phyloP scores from a whole-genome alignment of 2,113 vertebrate species.

The Tachycineta bicolor region DNA sequence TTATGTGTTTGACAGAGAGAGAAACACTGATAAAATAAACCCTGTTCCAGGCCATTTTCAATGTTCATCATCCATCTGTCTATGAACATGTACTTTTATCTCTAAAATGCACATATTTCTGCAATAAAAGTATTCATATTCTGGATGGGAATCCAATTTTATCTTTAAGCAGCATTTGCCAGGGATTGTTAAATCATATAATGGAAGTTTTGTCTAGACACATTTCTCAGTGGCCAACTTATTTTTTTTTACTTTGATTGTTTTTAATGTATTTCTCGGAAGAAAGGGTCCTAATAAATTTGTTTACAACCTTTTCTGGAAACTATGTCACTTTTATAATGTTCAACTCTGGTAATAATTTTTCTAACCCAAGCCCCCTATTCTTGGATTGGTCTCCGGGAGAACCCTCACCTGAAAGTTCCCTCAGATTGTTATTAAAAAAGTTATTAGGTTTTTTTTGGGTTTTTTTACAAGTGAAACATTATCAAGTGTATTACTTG shows the following conservation, averaged over 20 bases:
- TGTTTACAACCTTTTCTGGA: constrained; percentile 53
- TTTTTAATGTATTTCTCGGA: constrained; percentile 50
- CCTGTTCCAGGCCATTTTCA: not conserved
- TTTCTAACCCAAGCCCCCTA: not conserved
- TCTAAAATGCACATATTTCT: not conserved
- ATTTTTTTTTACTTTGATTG: not conserved
- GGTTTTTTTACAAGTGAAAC: not conserved
- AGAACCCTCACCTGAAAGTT: not conserved
- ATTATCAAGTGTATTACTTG: constrained; percentile 5
- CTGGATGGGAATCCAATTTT: constrained; percentile 34
- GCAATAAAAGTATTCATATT: constrained; percentile 31
- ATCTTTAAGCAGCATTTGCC: constrained; percentile 37
- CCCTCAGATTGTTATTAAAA: not conserved
- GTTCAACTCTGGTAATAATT: not conserved
- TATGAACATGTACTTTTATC: not conserved
- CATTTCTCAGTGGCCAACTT: constrained; percentile 1
- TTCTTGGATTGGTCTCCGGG: not conserved
- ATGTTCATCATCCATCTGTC: not conserved
- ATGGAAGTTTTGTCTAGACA: constrained; percentile 62
- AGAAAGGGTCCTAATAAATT: constrained; percentile 35
- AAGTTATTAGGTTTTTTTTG: not conserved
- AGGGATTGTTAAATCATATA: constrained; percentile 40
- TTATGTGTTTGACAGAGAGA: not conserved
- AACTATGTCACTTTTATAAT: not conserved
- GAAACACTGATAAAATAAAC: not conserved